phyloP scores from a whole-genome alignment of 1,140 invertebrate genomes.

The Hormaphis cornu region DNA sequence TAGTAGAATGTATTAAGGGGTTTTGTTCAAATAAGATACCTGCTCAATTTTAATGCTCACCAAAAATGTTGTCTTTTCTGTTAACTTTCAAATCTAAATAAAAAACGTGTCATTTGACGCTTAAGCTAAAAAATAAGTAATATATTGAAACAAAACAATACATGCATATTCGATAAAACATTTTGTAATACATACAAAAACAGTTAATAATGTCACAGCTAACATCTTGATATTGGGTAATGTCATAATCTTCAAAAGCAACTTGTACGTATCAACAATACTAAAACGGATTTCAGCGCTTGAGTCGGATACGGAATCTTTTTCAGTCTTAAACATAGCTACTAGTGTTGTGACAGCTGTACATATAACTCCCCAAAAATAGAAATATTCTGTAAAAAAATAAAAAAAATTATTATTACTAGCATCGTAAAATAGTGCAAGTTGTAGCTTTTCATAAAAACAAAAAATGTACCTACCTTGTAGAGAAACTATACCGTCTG shows the following conservation, averaged over 20 bases:
- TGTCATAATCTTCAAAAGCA: conserved; percentile 72
- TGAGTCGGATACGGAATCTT: conserved; percentile 38
- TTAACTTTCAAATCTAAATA: too few relatives aligned
- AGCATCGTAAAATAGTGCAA: too few relatives aligned
- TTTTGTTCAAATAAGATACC: too few relatives aligned
- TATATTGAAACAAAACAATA: too few relatives aligned
- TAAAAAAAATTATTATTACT: too few relatives aligned
- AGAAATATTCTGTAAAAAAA: conserved; percentile 64
- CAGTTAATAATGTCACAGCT: conserved; percentile 73
- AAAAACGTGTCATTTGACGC: too few relatives aligned
- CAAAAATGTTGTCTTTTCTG: too few relatives aligned
- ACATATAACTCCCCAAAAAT: conserved; percentile 92
- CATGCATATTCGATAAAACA: too few relatives aligned
- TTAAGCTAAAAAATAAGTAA: too few relatives aligned
- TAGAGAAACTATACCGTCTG: conserved; percentile 70
- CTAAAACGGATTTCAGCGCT: conserved; percentile 47
- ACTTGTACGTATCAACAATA: conserved; percentile 74
- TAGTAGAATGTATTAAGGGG: too few relatives aligned
- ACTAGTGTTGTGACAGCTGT: conserved; percentile 83
- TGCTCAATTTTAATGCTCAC: too few relatives aligned
- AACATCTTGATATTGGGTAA: conserved; percentile 70
- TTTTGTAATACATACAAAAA: conserved; percentile 60
- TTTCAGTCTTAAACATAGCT: conserved; percentile 52
- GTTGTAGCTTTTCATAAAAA: too few relatives aligned
- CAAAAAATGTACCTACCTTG: conserved; percentile 49